A percentile compares a stretch with the other conserved stretches of the same genome.
These are phyloP conservation scores for Sebastes iracundus DNA, from an alignment of 2,797 vertebrate species.

Conservation along the genomic window DNA sequence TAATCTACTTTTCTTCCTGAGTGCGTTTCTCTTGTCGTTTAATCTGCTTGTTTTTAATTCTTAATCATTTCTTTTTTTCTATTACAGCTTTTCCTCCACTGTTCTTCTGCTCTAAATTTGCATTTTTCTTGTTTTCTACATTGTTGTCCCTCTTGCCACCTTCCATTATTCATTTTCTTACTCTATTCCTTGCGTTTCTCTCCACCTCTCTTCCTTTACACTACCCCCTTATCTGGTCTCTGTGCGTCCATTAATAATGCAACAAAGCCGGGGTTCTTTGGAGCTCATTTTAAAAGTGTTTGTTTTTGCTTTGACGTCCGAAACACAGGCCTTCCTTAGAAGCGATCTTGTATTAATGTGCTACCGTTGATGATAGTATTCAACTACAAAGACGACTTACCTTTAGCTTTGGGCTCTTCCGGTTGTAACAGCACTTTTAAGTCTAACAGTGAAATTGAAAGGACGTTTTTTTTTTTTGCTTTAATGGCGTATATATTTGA, in stretches of 20 bases:
- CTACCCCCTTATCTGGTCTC: conserved; percentile 49
- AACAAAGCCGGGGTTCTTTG: conserved; percentile 65
- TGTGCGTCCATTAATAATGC: conserved; percentile 77
- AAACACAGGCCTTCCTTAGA: conserved; percentile 6
- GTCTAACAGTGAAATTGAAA: neutral
- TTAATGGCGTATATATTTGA: conserved; percentile 25
- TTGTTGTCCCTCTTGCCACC: neutral
- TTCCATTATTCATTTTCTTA: neutral
- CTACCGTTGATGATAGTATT: conserved; percentile 20
- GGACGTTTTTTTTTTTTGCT: neutral
- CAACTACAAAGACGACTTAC: conserved; percentile 35
- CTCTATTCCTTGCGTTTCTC: neutral
- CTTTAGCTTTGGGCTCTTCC: conserved; percentile 21
- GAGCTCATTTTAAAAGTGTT: conserved; percentile 62
- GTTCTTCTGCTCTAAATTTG: neutral
- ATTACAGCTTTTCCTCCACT: neutral
- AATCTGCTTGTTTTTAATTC: neutral
- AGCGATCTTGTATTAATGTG: conserved; percentile 2
- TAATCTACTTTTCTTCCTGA: conserved; percentile 9
- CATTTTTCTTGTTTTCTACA: neutral
- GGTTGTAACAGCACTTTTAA: neutral
- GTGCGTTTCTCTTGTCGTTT: neutral
- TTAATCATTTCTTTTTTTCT: conserved; percentile 2
- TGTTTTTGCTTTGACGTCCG: conserved; percentile 53
- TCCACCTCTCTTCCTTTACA: conserved; percentile 29